A percentile compares a stretch with the other conserved stretches of the same genome.
Conservation (phyloP, 2,113 vertebrate genomes). For the Chionomys nivalis region DNA sequence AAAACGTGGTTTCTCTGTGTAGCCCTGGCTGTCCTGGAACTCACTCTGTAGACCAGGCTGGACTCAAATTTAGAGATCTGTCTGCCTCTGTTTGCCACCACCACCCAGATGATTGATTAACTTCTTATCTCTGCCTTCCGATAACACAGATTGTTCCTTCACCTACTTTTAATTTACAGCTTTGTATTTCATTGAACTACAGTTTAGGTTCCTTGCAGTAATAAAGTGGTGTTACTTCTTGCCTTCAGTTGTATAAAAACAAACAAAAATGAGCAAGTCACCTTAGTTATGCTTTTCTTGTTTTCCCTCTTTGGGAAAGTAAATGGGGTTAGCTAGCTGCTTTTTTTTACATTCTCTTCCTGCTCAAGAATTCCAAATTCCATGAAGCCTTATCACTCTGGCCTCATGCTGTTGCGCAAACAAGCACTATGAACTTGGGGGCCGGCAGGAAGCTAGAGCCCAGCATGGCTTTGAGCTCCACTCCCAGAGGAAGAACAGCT, state of each 20-base stretch:
- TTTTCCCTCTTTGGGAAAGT: constrained; percentile 40
- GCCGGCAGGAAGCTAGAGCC: constrained; percentile 65
- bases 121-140: neutral
- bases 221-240: constrained; percentile 25
- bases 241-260: constrained; percentile 13
- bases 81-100: neutral
- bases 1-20: neutral
- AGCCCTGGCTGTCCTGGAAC: neutral
- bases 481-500: constrained; percentile 62
- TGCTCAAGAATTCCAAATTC: constrained; percentile 62
- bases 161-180: neutral
- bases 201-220: constrained; percentile 49
- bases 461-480: constrained; percentile 30
- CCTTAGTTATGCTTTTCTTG: neutral
- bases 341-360: constrained; percentile 10
- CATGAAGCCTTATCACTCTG: neutral
- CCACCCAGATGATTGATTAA: neutral
- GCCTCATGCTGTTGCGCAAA: constrained; percentile 26
- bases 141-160: constrained; percentile 1
- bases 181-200: constrained; percentile 29
- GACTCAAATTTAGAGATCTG: neutral
- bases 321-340: neutral
- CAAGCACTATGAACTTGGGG: neutral
- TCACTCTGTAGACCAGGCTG: neutral
- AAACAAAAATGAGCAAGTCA: constrained; percentile 39